phyloP scores from a whole-genome alignment of 1,140 invertebrate species.

The Agrypnia vestita region DNA sequence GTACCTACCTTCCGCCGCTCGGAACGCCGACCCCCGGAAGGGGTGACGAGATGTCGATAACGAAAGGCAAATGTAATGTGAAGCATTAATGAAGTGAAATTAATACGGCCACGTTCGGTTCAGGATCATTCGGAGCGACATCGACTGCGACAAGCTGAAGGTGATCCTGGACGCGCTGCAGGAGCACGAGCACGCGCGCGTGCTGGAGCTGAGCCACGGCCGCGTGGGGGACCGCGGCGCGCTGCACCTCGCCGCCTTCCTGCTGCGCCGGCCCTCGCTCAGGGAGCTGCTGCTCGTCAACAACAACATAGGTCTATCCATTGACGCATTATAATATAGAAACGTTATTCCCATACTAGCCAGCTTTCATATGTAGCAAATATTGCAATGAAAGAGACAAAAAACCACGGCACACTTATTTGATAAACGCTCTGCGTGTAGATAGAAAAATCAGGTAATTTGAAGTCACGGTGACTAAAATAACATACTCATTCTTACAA shows the following conservation, averaged over 20 bases:
- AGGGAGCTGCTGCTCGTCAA: constrained; percentile 68
- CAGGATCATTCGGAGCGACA: constrained; percentile 71
- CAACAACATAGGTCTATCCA: constrained; percentile 67
- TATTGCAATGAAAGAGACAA: too few species aligned
- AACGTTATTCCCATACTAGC: too few species aligned
- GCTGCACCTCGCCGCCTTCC: constrained; percentile 68
- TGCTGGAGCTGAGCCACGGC: constrained; percentile 72
- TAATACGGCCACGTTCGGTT: background rate
- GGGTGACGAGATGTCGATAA: too few species aligned
- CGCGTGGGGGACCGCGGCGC: constrained; percentile 70
- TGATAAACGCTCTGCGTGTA: too few species aligned
- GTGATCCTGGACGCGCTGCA: constrained; percentile 63
- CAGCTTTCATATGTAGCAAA: too few species aligned
- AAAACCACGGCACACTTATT: too few species aligned
- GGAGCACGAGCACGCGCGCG: constrained; percentile 64
- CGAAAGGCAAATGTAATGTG: too few species aligned
- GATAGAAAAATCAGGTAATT: too few species aligned
- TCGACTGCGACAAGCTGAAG: constrained; percentile 70
- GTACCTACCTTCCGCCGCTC: background rate
- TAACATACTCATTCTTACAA: too few species aligned
- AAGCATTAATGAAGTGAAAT: background rate
- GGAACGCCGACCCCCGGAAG: too few species aligned
- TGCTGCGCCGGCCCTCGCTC: constrained; percentile 66
- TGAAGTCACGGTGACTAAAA: too few species aligned
- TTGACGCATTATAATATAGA: too few species aligned